Evolutionary conservation across 1,140 invertebrate species (phyloP).

Genomic region (Oryzaephilus surinamensis): DNA sequence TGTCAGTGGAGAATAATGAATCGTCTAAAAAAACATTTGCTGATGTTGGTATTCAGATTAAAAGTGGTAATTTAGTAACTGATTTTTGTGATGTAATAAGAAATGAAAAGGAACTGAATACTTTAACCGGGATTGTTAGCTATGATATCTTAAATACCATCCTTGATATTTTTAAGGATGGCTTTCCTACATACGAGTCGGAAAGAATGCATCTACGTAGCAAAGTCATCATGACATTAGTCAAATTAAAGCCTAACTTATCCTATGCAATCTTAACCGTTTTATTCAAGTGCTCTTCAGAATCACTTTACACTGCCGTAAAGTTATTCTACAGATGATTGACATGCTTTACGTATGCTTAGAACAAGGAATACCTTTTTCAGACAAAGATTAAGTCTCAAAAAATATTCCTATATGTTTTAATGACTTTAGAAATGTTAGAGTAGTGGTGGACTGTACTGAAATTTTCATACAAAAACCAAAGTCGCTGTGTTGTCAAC

Average conservation of each 20-base stretch:
- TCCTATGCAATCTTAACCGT: slow-evolving; percentile 1
- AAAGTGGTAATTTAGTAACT: too few species aligned
- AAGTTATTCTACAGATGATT: neutral
- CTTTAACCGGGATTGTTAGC: slow-evolving; percentile 1
- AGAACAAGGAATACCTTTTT: slow-evolving; percentile 1
- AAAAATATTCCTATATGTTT: slow-evolving; percentile 10
- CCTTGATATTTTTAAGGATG: neutral
- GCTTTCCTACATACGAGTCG: neutral
- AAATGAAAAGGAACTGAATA: neutral
- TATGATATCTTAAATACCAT: neutral
- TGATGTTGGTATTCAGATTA: too few species aligned
- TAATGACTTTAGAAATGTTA: slow-evolving; percentile 6
- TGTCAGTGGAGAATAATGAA: too few species aligned
- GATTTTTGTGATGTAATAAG: neutral
- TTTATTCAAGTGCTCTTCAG: slow-evolving; percentile 1
- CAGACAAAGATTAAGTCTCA: slow-evolving; percentile 1
- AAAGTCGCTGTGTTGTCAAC: slow-evolving; percentile 3
- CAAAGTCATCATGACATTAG: slow-evolving; percentile 2
- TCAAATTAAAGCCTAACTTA: slow-evolving; percentile 9
- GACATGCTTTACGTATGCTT: neutral
- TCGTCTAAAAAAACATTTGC: too few species aligned
- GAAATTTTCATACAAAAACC: slow-evolving; percentile 4
- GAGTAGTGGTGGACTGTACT: slow-evolving; percentile 10
- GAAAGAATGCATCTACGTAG: neutral
- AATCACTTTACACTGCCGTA: slow-evolving; percentile 1